phyloP scores from a whole-genome alignment of 2,797 vertebrate genomes.

The Decapterus maruadsi region DNA sequence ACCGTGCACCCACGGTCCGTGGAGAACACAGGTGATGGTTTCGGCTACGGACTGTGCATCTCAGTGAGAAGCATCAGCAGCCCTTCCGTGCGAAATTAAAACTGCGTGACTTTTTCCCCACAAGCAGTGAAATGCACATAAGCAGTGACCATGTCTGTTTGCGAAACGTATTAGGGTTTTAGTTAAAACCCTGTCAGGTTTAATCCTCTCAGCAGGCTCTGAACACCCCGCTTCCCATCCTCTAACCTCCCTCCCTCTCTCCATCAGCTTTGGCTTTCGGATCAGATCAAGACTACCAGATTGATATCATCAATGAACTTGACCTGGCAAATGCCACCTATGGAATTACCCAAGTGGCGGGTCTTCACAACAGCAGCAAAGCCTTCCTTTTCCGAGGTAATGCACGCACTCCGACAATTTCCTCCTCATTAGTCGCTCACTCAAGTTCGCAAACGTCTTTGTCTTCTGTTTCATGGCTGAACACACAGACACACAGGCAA shows the following conservation, averaged over 20 bases:
- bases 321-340: slow-evolving; percentile 92
- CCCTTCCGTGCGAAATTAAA: slow-evolving; percentile 15
- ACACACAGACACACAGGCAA: not conserved
- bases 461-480: slow-evolving; percentile 18
- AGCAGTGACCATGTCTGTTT: not conserved
- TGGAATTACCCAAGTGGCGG: slow-evolving; percentile 93
- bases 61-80: not conserved
- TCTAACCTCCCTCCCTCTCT: slow-evolving; percentile 61
- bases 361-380: slow-evolving; percentile 94
- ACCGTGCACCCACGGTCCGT: slow-evolving; percentile 12
- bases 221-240: not conserved
- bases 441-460: slow-evolving; percentile 62
- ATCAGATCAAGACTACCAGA: slow-evolving; percentile 92
- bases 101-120: slow-evolving; percentile 34
- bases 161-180: not conserved
- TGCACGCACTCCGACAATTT: slow-evolving; percentile 13
- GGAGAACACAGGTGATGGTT: slow-evolving; percentile 63
- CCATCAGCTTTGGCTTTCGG: slow-evolving; percentile 89
- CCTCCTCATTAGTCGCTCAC: slow-evolving; percentile 23
- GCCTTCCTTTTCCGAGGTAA: slow-evolving; percentile 97
- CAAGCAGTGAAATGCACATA: slow-evolving; percentile 8
- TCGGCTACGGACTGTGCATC: slow-evolving; percentile 33
- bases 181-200: slow-evolving; percentile 1
- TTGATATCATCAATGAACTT: slow-evolving; percentile 93
- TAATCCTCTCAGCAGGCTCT: slow-evolving; percentile 6